Evolutionary conservation across 2,797 vertebrate species (phyloP), one percentile per base, ranked within the genome.

Genomic region (Paguma larvata): DNA sequence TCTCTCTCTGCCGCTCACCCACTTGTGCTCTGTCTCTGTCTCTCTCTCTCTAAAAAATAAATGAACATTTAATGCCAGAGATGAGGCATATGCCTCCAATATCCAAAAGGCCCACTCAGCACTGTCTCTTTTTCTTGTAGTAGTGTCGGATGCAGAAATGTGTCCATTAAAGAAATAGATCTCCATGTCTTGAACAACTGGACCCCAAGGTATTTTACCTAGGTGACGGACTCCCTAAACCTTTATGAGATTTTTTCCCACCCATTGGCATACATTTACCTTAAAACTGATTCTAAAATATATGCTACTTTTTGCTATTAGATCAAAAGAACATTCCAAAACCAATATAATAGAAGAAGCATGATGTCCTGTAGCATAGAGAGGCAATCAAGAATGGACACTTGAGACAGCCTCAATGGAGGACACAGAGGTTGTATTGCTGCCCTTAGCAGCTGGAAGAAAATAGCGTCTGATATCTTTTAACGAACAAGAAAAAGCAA

Each of bases 401-500:
- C 14, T 27, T 82, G 27, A 77, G 27, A 46, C 25, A 84, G 1
- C 5, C 6, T 11, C 16, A 46, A 65, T n/a, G 12, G 14, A 95
- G 6, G 18, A 68, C 16, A 89, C 9, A 72, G 6, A 87, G 63
- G 5, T 30, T 62, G 15, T 30, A 85, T 21, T 62, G 5, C 30
- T 83, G 12, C 9, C 5, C 2, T 21, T 77, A 15, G 18, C n/a
- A 94, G 38, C 34, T 88, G 32, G 34, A 80, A 78, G 13, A 85
- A 88, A 78, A 67, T 82, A 41, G 5, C 4, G 84, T 73, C 46
- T 88, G 53, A 59, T 67, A 5, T 67, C 51, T 41, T 89, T 91
- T 56, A 94, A 87, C 38, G 83, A 84, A 92, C 73, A 94, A 95
- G 56, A 8, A 85, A 1, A 27, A 87, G 19, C 38, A 89, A 51